phyloP scores from a whole-genome alignment of 1,140 invertebrate species.

The Drosophila busckii region DNA sequence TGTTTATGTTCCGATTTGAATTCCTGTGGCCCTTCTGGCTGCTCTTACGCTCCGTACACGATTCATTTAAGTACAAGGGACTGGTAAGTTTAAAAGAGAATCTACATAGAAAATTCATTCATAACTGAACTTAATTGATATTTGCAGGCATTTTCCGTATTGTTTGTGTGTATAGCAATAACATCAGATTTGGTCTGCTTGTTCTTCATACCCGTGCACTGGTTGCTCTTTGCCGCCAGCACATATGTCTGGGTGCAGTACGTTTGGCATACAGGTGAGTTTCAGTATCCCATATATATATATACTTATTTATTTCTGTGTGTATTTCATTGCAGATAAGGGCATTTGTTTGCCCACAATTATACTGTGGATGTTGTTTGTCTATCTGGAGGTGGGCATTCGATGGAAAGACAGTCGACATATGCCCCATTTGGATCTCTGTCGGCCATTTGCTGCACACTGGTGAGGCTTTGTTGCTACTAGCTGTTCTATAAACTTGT shows the following conservation, averaged over 20 bases:
- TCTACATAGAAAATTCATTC: neutral
- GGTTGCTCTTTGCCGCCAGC: slow-evolving; percentile 98
- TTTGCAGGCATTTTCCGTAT: slow-evolving; percentile 97
- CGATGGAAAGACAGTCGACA: slow-evolving; percentile 92
- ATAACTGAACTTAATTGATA: slow-evolving; percentile 43
- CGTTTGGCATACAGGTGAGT: slow-evolving; percentile 96
- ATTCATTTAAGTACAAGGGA: slow-evolving; percentile 99
- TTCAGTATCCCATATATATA: slow-evolving; percentile 3
- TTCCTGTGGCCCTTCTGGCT: slow-evolving; percentile 99
- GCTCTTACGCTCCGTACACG: slow-evolving; percentile 96
- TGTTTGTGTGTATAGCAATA: slow-evolving; percentile 98
- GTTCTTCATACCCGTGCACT: slow-evolving; percentile 99
- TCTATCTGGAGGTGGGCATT: slow-evolving; percentile 96
- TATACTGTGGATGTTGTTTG: slow-evolving; percentile 95
- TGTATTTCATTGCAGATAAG: slow-evolving; percentile 83
- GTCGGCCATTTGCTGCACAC: slow-evolving; percentile 98
- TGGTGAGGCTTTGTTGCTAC: slow-evolving; percentile 83
- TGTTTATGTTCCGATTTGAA: slow-evolving; percentile 99
- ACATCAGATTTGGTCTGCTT: slow-evolving; percentile 99
- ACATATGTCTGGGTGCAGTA: slow-evolving; percentile 99
- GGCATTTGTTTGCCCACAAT: slow-evolving; percentile 97
- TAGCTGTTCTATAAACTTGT: neutral
- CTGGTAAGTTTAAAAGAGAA: slow-evolving; percentile 86
- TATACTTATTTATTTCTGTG: slow-evolving; percentile 7
- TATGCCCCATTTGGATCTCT: slow-evolving; percentile 95